phyloP scores from a whole-genome alignment of 2,888 invertebrate genomes.

The Gasteruption jaculator region DNA sequence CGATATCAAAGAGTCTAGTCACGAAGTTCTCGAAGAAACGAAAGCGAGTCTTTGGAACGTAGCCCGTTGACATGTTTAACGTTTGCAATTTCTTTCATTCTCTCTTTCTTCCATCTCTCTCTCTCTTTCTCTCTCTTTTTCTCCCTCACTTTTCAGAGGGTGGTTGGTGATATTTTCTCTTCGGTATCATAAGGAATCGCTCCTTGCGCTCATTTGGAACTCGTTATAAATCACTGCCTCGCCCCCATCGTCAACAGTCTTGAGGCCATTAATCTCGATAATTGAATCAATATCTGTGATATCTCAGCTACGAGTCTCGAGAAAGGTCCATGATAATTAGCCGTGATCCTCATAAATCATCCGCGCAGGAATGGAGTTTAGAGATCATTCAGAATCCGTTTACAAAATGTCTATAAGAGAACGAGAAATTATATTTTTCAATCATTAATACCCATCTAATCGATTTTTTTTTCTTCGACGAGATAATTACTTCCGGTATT shows the following conservation, averaged over 20 bases:
- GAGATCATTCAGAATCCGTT: no score
- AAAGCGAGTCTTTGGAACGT: slow-evolving; percentile 36
- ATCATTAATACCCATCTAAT: no score
- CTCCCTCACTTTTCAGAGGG: no score
- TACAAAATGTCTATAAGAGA: no score
- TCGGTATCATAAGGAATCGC: no score
- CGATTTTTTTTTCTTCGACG: no score
- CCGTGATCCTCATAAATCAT: slow-evolving; percentile 33
- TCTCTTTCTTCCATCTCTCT: background rate
- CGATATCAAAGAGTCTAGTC: slow-evolving; percentile 33
- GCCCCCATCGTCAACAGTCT: slow-evolving; percentile 29
- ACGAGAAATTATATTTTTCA: no score
- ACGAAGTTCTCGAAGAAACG: slow-evolving; percentile 34
- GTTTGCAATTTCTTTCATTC: slow-evolving; percentile 9
- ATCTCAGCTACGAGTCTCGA: slow-evolving; percentile 31
- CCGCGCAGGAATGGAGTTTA: no score
- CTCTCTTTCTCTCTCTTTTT: background rate
- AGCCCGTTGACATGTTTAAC: slow-evolving; percentile 33
- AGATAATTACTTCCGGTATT: no score
- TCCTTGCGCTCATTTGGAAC: no score
- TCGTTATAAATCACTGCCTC: slow-evolving; percentile 31
- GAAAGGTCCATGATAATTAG: slow-evolving; percentile 33
- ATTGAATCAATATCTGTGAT: slow-evolving; percentile 46
- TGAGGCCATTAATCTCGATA: slow-evolving; percentile 43
- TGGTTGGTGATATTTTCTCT: no score